Base-by-base conservation (phyloP, 2,797 vertebrate genomes). In the Sciaenops ocellatus region DNA sequence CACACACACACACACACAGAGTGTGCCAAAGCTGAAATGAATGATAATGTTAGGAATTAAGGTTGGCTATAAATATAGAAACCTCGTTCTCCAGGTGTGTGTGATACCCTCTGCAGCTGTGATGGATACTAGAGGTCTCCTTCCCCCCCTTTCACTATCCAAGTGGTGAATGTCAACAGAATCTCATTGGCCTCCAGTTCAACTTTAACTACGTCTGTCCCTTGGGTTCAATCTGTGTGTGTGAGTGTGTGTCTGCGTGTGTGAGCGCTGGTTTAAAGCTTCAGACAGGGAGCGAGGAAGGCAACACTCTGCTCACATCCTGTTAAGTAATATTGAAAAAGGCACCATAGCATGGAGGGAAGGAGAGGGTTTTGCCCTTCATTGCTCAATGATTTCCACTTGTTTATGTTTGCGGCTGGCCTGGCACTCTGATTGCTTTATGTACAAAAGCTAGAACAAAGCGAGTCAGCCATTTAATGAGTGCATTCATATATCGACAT, bases 131-230 rank as follows among this genome's bases (percentile, higher is more conserved):
- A 18, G 38, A 66, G 60, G 68, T 50, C 75, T 77, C 67, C 64
- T 55, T 51, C 61, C 22, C 69, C 18, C 55, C 79, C 61, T 51
- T 22, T 78, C 78, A 64, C 73, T 30, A 71, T 59, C 72, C 65
- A 56, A 66, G 76, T 55, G 48, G 59, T 76, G 74, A 93, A 85
- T 88, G 86, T 90, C 80, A 87, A 89, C 80, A 80, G 90, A 89
- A 94, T 92, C 87, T 90, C 87, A 90, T 90, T 92, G 89, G 86
- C 92, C 92, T 89, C 84, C 41, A 54, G 83, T 90, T 94, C 87
- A 93, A 92, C 91, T 89, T 88, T 80, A 78, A 86, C 83, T 82
- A 48, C 47, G 46, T 83, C 70, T 63, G 78, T 91, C 89, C 86
- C 80, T 72, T 1, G 68, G 86, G 90, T 80, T 65, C 51, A 75